Evolutionary conservation across 2,797 vertebrate species (phyloP), one percentile per base, ranked within the genome.

Genomic region (Myiotriccus ornatus): DNA sequence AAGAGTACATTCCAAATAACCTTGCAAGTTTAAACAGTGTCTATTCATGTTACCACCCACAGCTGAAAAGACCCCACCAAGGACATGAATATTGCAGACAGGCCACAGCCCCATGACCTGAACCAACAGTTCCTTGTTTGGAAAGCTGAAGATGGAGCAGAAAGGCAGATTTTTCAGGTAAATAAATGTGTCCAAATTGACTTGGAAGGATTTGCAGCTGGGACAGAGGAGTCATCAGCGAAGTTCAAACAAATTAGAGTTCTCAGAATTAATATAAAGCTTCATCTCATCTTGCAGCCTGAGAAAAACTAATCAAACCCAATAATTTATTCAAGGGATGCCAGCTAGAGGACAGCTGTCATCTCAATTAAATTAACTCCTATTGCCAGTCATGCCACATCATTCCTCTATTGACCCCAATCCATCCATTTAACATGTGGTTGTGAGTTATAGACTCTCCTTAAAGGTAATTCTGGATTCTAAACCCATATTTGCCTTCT

Each of bases 271-370:
- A 23, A 62, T 53, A 41, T 25, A 55, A 56, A 92, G 28, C 67
- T 67, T 55, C 46, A 49, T 41, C 49, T 85, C 28, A 8, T 49
- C 44, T 30, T 47, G 30, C 50, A 84, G 47, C 44, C 55, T 5
- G 46, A 79, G 52, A 68, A 77, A 88, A 84, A 69, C 22, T n/a
- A 82, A 83, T 49, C 13, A 63, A 84, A 84, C 14, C 46, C 25
- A 81, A 86, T 70, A 60, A 76, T 84, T 85, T 52, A 85, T 63
- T 90, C 41, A 37, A 84, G 74, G n/a, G 75, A 69, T 16, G 63
- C 25, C 69, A 64, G 41, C 50, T 34, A 32, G 65, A 95, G 34
- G 49, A 63, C 76, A 88, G 69, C 27, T 80, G 53, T 60, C 80
- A 88, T 16, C 68, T 69, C 67, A 53, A 49, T 89, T 55, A 68